These are phyloP conservation scores for Myodes glareolus DNA, from an alignment of 2,113 vertebrate genomes.

Conservation along the genomic window DNA sequence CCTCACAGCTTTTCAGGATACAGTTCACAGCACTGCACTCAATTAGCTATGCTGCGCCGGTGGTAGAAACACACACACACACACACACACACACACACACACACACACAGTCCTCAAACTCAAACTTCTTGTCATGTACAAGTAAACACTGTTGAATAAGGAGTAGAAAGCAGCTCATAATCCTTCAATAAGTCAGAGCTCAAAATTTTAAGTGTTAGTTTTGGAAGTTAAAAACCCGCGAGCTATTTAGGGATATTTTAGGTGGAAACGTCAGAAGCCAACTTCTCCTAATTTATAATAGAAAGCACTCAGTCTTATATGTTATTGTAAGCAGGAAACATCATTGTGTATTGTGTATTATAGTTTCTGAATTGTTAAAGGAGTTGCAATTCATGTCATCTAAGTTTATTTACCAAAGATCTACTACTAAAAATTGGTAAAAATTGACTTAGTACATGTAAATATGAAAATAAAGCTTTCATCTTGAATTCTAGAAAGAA, in stretches of 20 bases:
- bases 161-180: constrained; percentile 61
- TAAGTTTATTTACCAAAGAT: constrained; percentile 60
- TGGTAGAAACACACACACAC: constrained; percentile 86
- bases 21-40: constrained; percentile 98
- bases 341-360: constrained; percentile 52
- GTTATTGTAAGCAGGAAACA: constrained; percentile 59
- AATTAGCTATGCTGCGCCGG: constrained; percentile 92
- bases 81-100: constrained; percentile 72
- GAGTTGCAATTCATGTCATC: constrained; percentile 50
- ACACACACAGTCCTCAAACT: constrained; percentile 76
- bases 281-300: constrained; percentile 76
- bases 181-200: constrained; percentile 72
- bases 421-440: constrained; percentile 34
- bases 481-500: constrained; percentile 49
- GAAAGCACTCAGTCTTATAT: constrained; percentile 49
- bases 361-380: constrained; percentile 61
- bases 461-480: constrained; percentile 35
- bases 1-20: constrained; percentile 95
- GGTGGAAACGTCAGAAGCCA: constrained; percentile 62
- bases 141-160: constrained; percentile 78
- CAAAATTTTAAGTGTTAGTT: constrained; percentile 79
- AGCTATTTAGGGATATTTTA: constrained; percentile 76
- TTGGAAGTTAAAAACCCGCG: constrained; percentile 77
- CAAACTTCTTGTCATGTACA: constrained; percentile 90
- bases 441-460: constrained; percentile 4